These are phyloP conservation scores for Hydrozoanthus gracilis DNA, from an alignment of 92 coral and sea anemone species.

Conservation along the genomic window DNA sequence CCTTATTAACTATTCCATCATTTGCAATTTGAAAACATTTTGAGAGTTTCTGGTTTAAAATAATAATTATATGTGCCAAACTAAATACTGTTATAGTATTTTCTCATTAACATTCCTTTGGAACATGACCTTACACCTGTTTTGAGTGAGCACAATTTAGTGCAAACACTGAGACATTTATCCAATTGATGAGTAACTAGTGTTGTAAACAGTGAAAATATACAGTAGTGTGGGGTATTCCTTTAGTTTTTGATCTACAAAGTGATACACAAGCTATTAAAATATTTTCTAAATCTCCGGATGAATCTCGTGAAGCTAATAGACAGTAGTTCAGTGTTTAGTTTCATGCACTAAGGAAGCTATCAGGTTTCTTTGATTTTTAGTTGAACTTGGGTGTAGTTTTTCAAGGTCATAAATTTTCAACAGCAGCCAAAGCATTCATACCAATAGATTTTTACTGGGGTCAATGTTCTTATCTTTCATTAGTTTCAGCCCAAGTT, in stretches of 20 bases:
- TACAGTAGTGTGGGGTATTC: neutral
- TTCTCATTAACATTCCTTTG: neutral
- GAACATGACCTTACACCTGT: neutral
- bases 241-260: no score
- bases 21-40: no score
- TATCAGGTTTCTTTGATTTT: neutral
- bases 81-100: neutral
- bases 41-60: no score
- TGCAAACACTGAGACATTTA: neutral
- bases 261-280: neutral
- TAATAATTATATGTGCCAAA: no score
- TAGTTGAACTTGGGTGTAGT: neutral
- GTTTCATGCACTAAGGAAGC: neutral
- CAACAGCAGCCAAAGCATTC: neutral
- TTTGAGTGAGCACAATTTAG: neutral
- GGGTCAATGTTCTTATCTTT: no score
- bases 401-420: conserved; percentile 4
- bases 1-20: no score
- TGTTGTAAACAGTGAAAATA: neutral
- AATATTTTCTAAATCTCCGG: neutral
- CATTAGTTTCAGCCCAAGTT: no score
- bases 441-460: no score
- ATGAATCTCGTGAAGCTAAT: neutral
- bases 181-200: no score
- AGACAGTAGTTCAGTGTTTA: neutral